Evolutionary conservation across 2,113 vertebrate species (phyloP).

Genomic region (Burhinus oedicnemus): DNA sequence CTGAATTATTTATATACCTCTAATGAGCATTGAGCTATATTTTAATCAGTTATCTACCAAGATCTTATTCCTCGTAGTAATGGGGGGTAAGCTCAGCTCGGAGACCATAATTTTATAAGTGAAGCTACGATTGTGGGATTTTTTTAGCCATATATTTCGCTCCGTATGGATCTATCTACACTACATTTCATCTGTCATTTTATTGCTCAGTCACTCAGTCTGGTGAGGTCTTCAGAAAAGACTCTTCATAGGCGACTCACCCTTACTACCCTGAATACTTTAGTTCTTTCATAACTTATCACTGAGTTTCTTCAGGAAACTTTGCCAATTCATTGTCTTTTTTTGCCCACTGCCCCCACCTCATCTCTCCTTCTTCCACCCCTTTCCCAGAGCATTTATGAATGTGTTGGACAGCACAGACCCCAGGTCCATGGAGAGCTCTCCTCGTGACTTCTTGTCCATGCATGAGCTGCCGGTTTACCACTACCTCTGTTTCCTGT

Average conservation of each 20-base stretch:
- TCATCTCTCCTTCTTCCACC: neutral
- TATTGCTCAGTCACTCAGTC: neutral
- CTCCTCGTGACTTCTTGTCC: neutral
- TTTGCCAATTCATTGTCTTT: neutral
- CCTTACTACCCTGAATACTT: neutral
- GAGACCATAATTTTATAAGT: neutral
- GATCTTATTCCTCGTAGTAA: neutral
- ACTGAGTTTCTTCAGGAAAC: neutral
- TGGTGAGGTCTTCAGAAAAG: neutral
- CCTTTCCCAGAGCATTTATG: neutral
- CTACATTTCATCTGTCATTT: neutral
- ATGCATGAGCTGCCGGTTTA: rapidly evolving
- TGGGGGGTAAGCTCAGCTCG: neutral
- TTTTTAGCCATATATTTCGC: neutral
- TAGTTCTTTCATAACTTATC: neutral
- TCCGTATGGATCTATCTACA: neutral
- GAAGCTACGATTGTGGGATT: neutral
- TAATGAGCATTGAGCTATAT: rapidly evolving
- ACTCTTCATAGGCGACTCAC: neutral
- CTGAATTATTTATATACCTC: neutral
- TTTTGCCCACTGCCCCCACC: neutral
- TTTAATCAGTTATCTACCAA: neutral
- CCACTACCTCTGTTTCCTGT: neutral
- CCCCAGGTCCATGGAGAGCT: neutral
- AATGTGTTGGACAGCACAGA: neutral